Conservation (phyloP, 2,113 vertebrate genomes). For the Anthoscopus minutus region DNA sequence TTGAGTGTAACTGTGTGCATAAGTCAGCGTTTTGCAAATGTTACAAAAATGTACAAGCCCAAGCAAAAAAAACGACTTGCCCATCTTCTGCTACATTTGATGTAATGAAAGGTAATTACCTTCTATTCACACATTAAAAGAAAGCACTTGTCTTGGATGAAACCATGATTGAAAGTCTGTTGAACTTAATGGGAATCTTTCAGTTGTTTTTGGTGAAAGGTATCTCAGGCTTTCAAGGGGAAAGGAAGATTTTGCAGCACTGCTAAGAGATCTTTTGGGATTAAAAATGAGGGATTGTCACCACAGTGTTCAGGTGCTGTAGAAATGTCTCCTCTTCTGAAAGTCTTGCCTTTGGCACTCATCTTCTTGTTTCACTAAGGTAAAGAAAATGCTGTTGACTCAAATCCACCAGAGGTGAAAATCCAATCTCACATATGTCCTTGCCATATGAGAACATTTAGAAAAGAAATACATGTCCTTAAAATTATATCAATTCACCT, state of each 20-base stretch:
- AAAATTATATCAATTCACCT: constrained; percentile 69
- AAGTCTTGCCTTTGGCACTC: background rate
- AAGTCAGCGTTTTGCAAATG: constrained; percentile 47
- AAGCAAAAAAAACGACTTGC: constrained; percentile 27
- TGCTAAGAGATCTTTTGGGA: background rate
- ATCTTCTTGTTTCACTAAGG: background rate
- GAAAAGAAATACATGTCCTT: constrained; percentile 53
- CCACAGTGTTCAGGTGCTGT: background rate
- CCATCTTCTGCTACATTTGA: constrained; percentile 6
- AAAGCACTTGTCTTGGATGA: background rate
- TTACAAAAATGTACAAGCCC: constrained; percentile 23
- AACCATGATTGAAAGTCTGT: background rate
- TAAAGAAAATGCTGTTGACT: constrained; percentile 16
- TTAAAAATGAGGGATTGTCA: background rate
- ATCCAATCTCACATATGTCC: constrained; percentile 14
- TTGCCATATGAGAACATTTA: constrained; percentile 15
- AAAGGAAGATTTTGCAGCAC: background rate
- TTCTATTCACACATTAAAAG: constrained; percentile 14
- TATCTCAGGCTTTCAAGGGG: background rate
- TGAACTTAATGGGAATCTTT: background rate
- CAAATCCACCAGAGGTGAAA: background rate
- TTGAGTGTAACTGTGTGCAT: background rate
- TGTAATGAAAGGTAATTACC: constrained; percentile 34
- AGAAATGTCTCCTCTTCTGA: background rate
- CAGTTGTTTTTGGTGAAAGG: background rate